These are phyloP conservation scores for Seriola rivoliana DNA, from an alignment of 2,113 vertebrate species.

Conservation along the genomic window DNA sequence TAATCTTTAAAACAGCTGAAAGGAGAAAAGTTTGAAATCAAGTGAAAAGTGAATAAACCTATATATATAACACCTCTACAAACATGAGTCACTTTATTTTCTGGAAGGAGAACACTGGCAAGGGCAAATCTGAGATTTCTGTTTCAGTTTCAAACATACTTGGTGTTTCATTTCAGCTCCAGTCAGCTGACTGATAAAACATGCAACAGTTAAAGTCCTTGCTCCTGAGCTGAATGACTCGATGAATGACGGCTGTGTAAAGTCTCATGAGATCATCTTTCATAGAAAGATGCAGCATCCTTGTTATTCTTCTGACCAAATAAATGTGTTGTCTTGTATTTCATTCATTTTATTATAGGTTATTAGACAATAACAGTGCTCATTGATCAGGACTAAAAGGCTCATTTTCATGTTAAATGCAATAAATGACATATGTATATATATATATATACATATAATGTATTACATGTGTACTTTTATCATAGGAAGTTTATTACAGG, in stretches of 20 bases:
- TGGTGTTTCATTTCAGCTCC: not conserved
- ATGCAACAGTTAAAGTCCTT: not conserved
- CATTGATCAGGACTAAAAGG: no score
- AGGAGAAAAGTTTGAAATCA: not conserved
- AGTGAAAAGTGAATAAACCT: no score
- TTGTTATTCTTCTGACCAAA: not conserved
- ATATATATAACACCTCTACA: not conserved
- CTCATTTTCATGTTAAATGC: no score
- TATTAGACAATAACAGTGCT: no score
- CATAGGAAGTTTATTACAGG: no score
- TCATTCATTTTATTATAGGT: no score
- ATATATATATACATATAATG: no score
- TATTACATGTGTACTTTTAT: no score
- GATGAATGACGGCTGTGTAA: not conserved
- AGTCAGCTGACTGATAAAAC: not conserved
- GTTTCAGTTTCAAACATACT: not conserved
- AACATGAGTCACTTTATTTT: not conserved
- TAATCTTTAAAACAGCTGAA: slow-evolving; percentile 77
- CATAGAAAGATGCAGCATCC: not conserved
- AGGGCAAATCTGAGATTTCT: not conserved
- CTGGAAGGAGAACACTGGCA: not conserved
- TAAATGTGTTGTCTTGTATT: not conserved
- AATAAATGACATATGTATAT: no score
- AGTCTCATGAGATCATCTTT: no score
- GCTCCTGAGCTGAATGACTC: not conserved